Base-by-base conservation (phyloP, 2,888 invertebrate genomes). In the Saturnia pavonia region DNA sequence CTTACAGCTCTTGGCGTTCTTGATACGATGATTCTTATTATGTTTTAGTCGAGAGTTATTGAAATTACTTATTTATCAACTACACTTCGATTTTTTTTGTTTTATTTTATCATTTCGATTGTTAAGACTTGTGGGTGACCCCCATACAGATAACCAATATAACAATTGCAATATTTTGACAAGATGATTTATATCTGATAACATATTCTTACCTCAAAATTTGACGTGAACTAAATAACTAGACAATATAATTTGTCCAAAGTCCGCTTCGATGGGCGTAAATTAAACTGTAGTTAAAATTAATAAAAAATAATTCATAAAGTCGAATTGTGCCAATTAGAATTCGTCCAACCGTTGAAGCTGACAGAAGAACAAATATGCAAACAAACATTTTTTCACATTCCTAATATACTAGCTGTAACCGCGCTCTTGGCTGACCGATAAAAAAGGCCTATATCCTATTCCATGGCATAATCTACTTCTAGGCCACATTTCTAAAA, bases 1-100 rank as follows among this genome's bases (percentile, higher is more conserved):
- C 76, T 75, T 73, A 69, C n/a, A 68, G 70, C 25, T 22, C 54
- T 60, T 60, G 14, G 4, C 27, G 57, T 60, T 60, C 27, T 25
- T 19, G 57, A 60, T 25, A 54, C 54, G 54, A 54, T n/a, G 54
- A 22, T 9, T 8, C 54, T 22, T 22, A 54, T 8, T 22, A 22
- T 54, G 22, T 22, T 22, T 54, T 54, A 11, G 22, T 2, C 22
- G 11, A 54, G 54, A 54, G 22, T 22, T 54, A 54, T 22, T 11
- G 11, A 54, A 22, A 54, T 22, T 22, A 22, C 1, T 22, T 51
- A 51, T 43, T 43, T 43, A 43, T 43, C n/a, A 54, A 54, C 22
- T 9, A n/a, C 9, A 54, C 22, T 54, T 54, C 1, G 22, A 54
- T 11, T 9, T 22, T 22, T 22, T 54, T 54, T 48, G 8, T 22